These are phyloP conservation scores for Isotomurus palustris DNA, from an alignment of 2,888 invertebrate species.

Conservation along the genomic window DNA sequence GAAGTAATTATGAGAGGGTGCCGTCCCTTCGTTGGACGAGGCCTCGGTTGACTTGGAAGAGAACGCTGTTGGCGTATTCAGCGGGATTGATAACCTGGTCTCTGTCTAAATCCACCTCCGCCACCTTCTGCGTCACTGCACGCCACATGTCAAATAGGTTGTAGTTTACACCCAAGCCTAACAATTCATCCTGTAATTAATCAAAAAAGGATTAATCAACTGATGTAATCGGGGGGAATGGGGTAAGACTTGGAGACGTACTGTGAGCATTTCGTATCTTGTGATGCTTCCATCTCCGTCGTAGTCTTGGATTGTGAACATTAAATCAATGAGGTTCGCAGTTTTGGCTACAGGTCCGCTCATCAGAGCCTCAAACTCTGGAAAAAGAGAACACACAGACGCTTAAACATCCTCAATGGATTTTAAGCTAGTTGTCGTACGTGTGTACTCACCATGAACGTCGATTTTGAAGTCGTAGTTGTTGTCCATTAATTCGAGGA, in stretches of 20 bases:
- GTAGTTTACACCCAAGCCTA: slow-evolving; percentile 2
- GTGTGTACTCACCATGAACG: background rate
- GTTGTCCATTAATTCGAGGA: background rate
- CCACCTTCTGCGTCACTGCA: background rate
- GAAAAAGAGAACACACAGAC: no score
- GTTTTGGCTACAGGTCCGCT: background rate
- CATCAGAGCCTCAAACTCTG: background rate
- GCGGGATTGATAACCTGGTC: background rate
- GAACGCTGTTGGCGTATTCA: background rate
- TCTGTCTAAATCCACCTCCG: background rate
- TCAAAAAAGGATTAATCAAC: background rate
- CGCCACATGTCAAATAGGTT: slow-evolving; percentile 4
- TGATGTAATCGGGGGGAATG: background rate
- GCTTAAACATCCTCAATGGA: no score
- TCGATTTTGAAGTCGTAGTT: background rate
- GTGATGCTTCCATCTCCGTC: background rate
- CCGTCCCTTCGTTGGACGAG: background rate
- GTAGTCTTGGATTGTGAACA: slow-evolving; percentile 1
- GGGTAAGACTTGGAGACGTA: background rate
- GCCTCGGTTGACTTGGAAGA: background rate
- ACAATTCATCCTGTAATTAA: background rate
- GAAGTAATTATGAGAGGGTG: background rate
- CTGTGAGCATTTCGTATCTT: background rate
- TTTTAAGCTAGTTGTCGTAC: background rate
- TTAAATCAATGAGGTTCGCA: background rate